A percentile compares a stretch with the other conserved stretches of the same genome.
These are phyloP conservation scores for Yponomeuta evonymella DNA, from an alignment of 2,888 invertebrate genomes.

Conservation along the genomic window DNA sequence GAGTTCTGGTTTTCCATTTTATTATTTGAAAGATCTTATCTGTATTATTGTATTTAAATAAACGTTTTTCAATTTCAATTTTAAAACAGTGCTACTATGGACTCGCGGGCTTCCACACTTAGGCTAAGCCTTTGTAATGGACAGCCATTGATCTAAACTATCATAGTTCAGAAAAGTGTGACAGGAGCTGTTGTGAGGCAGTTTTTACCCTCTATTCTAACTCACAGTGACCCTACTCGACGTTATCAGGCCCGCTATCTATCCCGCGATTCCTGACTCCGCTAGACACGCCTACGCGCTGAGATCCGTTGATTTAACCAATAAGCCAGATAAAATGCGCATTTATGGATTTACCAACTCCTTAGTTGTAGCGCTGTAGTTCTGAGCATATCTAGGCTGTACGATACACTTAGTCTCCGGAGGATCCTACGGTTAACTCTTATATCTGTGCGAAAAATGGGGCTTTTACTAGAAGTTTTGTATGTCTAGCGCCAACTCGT, in stretches of 20 bases:
- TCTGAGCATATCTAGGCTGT: neutral
- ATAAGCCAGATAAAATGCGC: constrained; percentile 34
- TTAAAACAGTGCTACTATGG: no score
- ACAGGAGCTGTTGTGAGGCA: no score
- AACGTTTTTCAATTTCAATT: no score
- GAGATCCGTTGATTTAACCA: constrained; percentile 70
- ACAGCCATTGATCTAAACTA: no score
- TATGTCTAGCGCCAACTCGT: no score
- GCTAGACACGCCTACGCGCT: constrained; percentile 25
- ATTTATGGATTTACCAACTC: neutral
- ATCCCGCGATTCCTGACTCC: neutral
- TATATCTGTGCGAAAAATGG: neutral
- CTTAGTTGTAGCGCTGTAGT: constrained; percentile 11
- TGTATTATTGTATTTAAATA: no score
- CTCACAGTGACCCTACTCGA: neutral
- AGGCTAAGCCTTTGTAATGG: no score
- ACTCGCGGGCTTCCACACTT: no score
- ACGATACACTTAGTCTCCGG: neutral
- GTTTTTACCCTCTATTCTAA: neutral
- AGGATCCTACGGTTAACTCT: neutral
- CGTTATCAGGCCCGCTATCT: neutral
- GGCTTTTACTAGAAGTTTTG: no score
- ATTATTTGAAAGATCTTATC: no score
- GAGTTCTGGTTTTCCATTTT: no score
- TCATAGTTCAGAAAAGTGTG: no score